Conservation (phyloP, 2,797 vertebrate species). For the Acanthiza pusilla region DNA sequence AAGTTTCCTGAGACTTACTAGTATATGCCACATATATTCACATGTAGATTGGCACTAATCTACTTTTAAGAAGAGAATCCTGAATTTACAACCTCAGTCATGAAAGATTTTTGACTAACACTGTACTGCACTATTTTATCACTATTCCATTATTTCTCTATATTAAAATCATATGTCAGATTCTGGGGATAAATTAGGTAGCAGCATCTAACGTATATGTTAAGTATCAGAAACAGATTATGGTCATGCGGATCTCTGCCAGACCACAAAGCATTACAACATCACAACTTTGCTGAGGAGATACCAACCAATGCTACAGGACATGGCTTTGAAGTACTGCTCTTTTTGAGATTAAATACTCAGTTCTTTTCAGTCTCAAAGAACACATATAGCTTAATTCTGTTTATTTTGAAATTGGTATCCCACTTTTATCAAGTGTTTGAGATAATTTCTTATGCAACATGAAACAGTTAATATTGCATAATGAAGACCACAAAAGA, state of each 20-base stretch:
- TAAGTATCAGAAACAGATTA: slow-evolving; percentile 1
- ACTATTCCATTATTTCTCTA: background rate
- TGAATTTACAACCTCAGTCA: background rate
- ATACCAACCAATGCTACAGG: background rate
- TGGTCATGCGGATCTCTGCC: background rate
- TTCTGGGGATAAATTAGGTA: background rate
- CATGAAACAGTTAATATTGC: background rate
- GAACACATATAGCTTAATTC: background rate
- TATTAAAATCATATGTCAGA: background rate
- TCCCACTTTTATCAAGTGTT: background rate
- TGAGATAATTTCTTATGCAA: background rate
- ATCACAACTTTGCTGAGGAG: background rate
- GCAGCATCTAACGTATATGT: background rate
- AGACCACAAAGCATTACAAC: slow-evolving; percentile 19
- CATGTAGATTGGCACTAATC: background rate
- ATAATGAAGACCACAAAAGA: background rate
- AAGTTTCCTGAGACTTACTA: background rate
- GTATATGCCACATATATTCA: background rate
- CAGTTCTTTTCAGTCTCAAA: background rate
- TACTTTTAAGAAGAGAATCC: background rate
- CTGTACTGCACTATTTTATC: background rate
- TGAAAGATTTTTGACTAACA: background rate
- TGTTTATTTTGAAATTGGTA: slow-evolving; percentile 1
- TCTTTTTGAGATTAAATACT: slow-evolving; percentile 30
- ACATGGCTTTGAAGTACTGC: background rate